phyloP scores from a whole-genome alignment of 23 tunicate species.

The Phallusia fumigata region DNA sequence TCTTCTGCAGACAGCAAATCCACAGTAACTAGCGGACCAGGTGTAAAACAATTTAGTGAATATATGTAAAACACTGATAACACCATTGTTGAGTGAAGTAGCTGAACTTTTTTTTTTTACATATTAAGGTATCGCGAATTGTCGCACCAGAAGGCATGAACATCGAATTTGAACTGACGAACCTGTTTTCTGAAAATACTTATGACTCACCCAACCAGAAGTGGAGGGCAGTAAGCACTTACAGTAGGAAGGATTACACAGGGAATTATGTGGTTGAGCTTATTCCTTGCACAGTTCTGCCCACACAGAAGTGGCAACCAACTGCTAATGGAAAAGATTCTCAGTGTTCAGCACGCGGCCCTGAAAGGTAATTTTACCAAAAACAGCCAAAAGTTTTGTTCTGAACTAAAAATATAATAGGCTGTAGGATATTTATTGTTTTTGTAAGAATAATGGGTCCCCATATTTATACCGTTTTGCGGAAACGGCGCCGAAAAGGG shows the following conservation, averaged over 20 bases:
- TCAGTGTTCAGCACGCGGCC: slow-evolving; percentile 80
- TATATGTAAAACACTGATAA: too few species aligned
- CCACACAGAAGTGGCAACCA: slow-evolving; percentile 74
- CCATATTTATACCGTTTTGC: too few species aligned
- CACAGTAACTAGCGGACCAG: too few species aligned
- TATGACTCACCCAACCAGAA: slow-evolving; percentile 90
- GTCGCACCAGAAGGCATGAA: slow-evolving; percentile 91
- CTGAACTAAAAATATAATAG: too few species aligned
- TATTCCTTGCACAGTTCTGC: slow-evolving; percentile 89
- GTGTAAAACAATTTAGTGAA: too few species aligned
- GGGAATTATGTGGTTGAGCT: slow-evolving; percentile 88
- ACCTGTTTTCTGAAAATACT: slow-evolving; percentile 76
- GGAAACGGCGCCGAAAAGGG: too few species aligned
- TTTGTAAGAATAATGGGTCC: too few species aligned
- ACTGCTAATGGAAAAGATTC: slow-evolving; percentile 32
- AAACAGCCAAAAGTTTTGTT: too few species aligned
- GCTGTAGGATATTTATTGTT: too few species aligned
- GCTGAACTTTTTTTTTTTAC: too few species aligned
- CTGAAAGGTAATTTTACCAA: slow-evolving; percentile 82
- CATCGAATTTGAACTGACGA: slow-evolving; percentile 66
- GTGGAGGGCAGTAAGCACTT: slow-evolving; percentile 97
- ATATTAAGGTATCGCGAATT: slow-evolving; percentile 53
- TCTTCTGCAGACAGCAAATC: too few species aligned
- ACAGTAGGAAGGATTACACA: slow-evolving; percentile 98
- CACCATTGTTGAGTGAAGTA: too few species aligned